Percentiles rank a stretch among this genome's conserved stretches.
Conservation (phyloP, 2,113 vertebrate species). For the Sinocyclocheilus rhinocerous region DNA sequence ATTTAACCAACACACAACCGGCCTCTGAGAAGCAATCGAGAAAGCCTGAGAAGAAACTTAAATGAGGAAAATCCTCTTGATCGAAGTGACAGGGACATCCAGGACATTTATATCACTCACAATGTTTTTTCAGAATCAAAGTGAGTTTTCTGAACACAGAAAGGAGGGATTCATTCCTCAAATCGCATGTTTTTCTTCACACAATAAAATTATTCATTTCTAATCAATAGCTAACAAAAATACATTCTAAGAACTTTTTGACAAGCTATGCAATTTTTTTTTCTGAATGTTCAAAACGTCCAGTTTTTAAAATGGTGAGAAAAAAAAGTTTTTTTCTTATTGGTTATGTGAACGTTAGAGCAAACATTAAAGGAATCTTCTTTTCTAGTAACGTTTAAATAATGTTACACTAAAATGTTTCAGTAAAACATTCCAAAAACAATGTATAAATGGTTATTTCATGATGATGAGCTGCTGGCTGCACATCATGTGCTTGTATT, state of each 20-base stretch:
- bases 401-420: background rate
- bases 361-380: background rate
- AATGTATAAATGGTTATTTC: background rate
- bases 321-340: background rate
- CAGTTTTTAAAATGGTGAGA: background rate
- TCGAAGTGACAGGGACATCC: background rate
- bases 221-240: background rate
- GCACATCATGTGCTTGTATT: background rate
- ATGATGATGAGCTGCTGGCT: background rate
- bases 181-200: background rate
- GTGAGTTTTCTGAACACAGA: background rate
- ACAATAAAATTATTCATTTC: background rate
- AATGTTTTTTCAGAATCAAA: background rate
- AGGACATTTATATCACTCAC: background rate
- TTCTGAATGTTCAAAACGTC: background rate
- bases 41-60: conserved; percentile 2
- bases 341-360: no score
- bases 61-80: background rate
- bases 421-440: background rate
- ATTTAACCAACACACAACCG: background rate
- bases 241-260: no score
- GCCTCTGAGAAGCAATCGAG: background rate
- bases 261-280: background rate
- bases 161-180: background rate
- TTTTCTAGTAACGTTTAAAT: background rate